phyloP scores from a whole-genome alignment of 2,888 invertebrate species.

The Drosophila emarginata region DNA sequence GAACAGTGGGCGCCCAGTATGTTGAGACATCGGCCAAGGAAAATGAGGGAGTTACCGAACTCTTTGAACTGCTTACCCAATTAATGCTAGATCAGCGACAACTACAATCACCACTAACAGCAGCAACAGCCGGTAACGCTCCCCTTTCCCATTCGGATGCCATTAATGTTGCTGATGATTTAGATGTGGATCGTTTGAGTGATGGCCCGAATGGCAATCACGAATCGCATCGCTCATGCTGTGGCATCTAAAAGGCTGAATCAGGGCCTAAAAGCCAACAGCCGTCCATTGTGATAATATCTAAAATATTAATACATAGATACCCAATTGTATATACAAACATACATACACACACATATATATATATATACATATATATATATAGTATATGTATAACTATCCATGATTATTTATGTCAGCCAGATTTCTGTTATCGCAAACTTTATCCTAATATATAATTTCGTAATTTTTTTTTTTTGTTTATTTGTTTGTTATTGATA shows the following conservation, averaged over 20 bases:
- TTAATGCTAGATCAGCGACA: constrained; percentile 85
- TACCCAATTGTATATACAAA: constrained; percentile 56
- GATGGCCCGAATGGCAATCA: constrained; percentile 7
- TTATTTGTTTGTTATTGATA: constrained; percentile 16
- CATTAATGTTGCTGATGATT: constrained; percentile 51
- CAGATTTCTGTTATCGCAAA: constrained; percentile 22
- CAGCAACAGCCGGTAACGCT: constrained; percentile 26
- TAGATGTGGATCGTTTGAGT: constrained; percentile 47
- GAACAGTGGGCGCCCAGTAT: constrained; percentile 95
- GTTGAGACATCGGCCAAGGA: constrained; percentile 96
- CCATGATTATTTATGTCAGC: constrained; percentile 27
- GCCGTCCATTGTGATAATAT: constrained; percentile 67
- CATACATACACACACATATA: constrained; percentile 40
- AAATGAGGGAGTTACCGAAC: constrained; percentile 94
- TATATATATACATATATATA: constrained; percentile 38
- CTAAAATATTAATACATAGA: constrained; percentile 58
- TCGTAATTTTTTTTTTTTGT: not conserved
- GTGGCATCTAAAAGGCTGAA: constrained; percentile 58
- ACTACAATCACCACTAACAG: constrained; percentile 44
- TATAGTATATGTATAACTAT: constrained; percentile 3
- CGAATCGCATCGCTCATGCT: constrained; percentile 58
- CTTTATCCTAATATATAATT: constrained; percentile 9
- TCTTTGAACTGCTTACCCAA: constrained; percentile 92
- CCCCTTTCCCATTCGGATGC: constrained; percentile 44
- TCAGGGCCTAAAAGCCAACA: constrained; percentile 27